Evolutionary conservation across 2,797 vertebrate species (phyloP).

Genomic region (Chlorospingus flavigularis): DNA sequence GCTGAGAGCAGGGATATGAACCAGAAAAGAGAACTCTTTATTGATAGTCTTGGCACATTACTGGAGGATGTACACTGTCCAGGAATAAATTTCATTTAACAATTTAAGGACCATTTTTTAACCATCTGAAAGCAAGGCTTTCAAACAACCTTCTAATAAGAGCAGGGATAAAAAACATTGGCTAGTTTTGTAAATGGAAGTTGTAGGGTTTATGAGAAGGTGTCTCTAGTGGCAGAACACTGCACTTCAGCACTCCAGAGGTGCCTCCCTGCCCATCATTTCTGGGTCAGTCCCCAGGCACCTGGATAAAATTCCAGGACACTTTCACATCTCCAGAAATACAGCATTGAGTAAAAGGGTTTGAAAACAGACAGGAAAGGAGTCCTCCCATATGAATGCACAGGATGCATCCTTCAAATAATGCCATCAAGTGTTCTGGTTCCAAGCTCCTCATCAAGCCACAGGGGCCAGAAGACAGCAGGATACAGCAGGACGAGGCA

Average conservation of each 20-base stretch:
- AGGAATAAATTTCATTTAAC: background rate
- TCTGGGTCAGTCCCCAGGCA: background rate
- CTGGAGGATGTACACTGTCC: background rate
- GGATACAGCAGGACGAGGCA: background rate
- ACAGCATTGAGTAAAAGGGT: background rate
- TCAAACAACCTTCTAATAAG: background rate
- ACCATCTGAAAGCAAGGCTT: background rate
- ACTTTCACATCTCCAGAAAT: background rate
- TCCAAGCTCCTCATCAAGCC: background rate
- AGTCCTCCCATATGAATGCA: background rate
- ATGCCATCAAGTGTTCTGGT: background rate
- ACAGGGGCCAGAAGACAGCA: background rate
- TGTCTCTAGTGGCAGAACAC: background rate
- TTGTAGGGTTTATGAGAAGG: background rate
- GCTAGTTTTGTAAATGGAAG: background rate
- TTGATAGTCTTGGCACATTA: background rate
- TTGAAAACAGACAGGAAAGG: background rate
- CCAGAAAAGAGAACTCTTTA: background rate
- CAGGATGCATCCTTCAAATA: background rate
- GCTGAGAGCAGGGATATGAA: background rate
- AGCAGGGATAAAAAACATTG: background rate
- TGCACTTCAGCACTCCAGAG: background rate
- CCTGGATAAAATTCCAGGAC: background rate
- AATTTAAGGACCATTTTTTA: background rate
- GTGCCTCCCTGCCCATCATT: background rate